Evolutionary conservation across 2,797 vertebrate genomes (phyloP).

Genomic region (Alfaro cultratus): DNA sequence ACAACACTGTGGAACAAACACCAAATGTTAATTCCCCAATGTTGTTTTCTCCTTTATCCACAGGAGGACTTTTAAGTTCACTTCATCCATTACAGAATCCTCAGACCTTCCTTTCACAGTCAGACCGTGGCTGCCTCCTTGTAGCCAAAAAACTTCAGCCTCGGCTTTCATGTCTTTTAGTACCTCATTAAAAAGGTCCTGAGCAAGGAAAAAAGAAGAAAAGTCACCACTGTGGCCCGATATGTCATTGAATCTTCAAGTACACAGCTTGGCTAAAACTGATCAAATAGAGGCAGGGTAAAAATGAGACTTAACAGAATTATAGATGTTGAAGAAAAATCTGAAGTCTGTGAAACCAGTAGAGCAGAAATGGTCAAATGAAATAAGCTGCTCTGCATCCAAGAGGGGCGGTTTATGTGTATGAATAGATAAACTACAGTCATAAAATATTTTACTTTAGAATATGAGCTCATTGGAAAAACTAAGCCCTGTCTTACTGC

Average conservation of each 20-base stretch:
- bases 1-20: not conserved
- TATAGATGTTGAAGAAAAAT: not conserved
- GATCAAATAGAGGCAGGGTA: not conserved
- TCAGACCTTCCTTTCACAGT: slow-evolving; percentile 83
- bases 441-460: not conserved
- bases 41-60: slow-evolving; percentile 82
- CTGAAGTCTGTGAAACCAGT: not conserved
- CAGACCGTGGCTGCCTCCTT: slow-evolving; percentile 90
- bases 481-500: not conserved
- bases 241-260: not conserved
- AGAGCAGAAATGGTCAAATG: not conserved
- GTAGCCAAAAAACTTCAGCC: slow-evolving; percentile 86
- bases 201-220: slow-evolving; percentile 29
- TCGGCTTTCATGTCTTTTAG: slow-evolving; percentile 84
- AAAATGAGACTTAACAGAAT: not conserved
- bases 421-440: not conserved
- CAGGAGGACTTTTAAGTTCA: slow-evolving; percentile 82
- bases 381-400: not conserved
- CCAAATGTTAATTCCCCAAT: not conserved
- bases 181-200: slow-evolving; percentile 84
- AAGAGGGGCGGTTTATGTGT: not conserved
- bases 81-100: slow-evolving; percentile 86
- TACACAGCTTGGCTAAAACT: not conserved
- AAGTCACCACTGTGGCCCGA: not conserved
- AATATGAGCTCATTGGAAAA: not conserved